Base-by-base conservation (phyloP, 92 coral and sea anemone species). In the Epizoanthus rinbou region DNA sequence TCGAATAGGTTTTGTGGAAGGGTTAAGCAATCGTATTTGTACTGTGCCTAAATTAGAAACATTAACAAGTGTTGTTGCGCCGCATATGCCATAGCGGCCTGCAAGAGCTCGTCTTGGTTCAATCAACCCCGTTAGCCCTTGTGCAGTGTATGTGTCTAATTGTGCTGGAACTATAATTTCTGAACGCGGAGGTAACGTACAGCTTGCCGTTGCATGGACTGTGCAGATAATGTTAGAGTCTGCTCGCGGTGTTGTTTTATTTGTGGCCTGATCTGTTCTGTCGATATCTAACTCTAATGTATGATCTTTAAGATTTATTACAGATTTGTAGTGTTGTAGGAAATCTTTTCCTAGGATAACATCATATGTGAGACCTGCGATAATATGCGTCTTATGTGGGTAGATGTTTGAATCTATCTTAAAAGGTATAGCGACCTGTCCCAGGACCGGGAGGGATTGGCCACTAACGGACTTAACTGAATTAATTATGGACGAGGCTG, bases 121-220 rank as follows among this genome's bases (percentile, higher is more conserved):
- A 0, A 91, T 52, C 2, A 89, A 64, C 0, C 95, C 91, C 11
- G 58, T 80, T 11, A 69, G 71, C 14, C 84, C 84, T 24, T 86
- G 59, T 4, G 50, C 71, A 6, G 75, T 28, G 6, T 39, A 14
- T 43, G 43, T 25, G 4, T 63, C 25, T 5, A 70, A 21, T 57
- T 76, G 85, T 23, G 86, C 94, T 2, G 89, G 91, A 43, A 91
- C 22, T 0, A 91, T 39, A 7, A 85, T 56, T 54, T 91, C 94
- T 0, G 94, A 80, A 8, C 25, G 64, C 0, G 92, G 95, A 2
- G 92, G 87, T 4, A 89, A 25, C 9, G 80, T 81, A 18, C 22
- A 73, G 10, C 91, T 89, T 0, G 83, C 63, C 0, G 24, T n/a
- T 50, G 28, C 87, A 69, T 75, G 80, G 4, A 68, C 83, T 37